Evolutionary conservation across 2,888 invertebrate genomes (phyloP).

Genomic region (Cosmia pyralina): DNA sequence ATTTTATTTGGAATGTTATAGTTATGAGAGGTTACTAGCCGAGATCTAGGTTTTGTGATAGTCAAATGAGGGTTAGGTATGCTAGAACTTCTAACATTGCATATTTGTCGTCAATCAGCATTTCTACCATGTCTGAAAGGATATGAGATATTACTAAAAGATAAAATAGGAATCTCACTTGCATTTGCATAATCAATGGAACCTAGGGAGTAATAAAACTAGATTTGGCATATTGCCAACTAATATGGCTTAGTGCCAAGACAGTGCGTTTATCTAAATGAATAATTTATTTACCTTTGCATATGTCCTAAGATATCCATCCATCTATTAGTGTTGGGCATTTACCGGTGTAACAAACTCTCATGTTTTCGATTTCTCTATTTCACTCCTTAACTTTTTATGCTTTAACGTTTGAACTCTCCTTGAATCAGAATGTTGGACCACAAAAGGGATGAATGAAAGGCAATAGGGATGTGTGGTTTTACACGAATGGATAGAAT

Average conservation of each 20-base stretch:
- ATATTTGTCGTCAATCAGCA: neutral
- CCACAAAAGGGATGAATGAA: too few relatives aligned
- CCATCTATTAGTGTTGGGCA: neutral
- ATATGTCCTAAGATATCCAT: constrained; percentile 28
- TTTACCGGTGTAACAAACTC: neutral
- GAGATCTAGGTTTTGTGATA: neutral
- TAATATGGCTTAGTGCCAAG: constrained; percentile 40
- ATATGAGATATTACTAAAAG: neutral
- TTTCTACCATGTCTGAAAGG: neutral
- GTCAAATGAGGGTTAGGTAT: neutral
- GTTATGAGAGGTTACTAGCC: neutral
- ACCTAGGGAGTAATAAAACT: constrained; percentile 34
- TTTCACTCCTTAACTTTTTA: neutral
- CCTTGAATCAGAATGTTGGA: too few relatives aligned
- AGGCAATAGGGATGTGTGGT: too few relatives aligned
- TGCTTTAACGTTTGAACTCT: neutral
- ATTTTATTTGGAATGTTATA: neutral
- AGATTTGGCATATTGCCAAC: constrained; percentile 33
- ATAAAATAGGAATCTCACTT: neutral
- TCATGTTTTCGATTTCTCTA: neutral
- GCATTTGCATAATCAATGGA: neutral
- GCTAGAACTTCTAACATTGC: neutral
- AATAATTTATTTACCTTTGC: constrained; percentile 23
- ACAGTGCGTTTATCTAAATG: constrained; percentile 6
- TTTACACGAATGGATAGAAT: too few relatives aligned